Percentiles rank a stretch among this genome's conserved stretches.
These are phyloP conservation scores for Pelecanus crispus DNA, from an alignment of 2,113 vertebrate species.

Conservation along the genomic window DNA sequence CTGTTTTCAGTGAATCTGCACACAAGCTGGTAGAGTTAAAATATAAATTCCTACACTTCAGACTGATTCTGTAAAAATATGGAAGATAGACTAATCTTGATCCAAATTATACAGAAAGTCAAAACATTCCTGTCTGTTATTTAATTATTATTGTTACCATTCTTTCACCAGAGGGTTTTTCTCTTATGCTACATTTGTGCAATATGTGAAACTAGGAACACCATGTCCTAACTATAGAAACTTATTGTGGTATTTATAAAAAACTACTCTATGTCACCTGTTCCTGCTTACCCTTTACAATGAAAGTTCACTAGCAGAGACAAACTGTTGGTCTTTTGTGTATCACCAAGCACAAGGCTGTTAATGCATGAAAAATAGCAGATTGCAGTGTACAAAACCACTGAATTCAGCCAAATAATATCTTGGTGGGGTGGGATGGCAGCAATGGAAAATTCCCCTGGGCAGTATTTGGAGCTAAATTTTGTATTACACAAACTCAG, in stretches of 20 bases:
- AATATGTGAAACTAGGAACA: neutral
- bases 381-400: neutral
- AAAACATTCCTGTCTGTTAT: neutral
- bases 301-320: neutral
- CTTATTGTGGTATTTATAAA: neutral
- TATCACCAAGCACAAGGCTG: neutral
- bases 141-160: neutral
- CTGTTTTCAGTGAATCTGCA: neutral
- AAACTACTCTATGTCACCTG: neutral
- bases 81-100: neutral
- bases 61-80: neutral
- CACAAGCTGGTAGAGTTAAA: neutral
- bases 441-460: neutral
- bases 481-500: neutral
- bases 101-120: neutral
- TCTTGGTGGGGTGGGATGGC: neutral
- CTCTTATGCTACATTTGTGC: neutral
- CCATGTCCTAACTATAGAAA: neutral
- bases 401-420: neutral
- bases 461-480: neutral
- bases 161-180: neutral
- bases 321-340: accelerated
- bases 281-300: neutral
- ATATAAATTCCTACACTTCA: neutral
- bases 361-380: neutral